Base-by-base conservation (phyloP, 2,113 vertebrate genomes). In the Ameiurus melas region DNA sequence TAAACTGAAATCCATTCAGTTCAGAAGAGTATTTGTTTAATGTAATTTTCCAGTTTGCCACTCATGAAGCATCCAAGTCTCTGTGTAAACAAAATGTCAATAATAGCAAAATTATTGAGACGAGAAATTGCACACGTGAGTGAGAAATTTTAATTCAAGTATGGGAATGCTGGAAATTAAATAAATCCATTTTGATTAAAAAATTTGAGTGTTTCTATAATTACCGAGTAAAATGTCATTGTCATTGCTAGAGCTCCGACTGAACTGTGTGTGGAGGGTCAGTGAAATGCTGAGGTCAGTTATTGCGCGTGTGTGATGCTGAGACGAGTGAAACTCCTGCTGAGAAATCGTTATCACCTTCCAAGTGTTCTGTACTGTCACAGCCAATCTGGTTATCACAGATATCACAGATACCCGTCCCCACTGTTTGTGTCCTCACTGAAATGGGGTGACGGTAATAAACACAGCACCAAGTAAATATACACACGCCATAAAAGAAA, bases 281-380 rank as follows among this genome's bases (percentile, higher is more conserved):
- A 80, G 78, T 64, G 88, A 58, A 89, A 73, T 87, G 89, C 73
- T 58, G 87, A 83, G 36, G 75, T 60, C 82, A 14, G 62, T 62
- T 53, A 79, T 22, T 43, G 68, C 53, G 79, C 14, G 30, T 39
- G 75, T 30, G 51, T 19, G 78, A 57, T 55, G 16, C 78, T 80
- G 36, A 30, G 85, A 36, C 30, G 30, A 39, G 82, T 86, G 73
- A 68, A 87, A 58, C 68, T 64, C 89, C 89, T 83, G 90, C 84
- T 89, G 89, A 60, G 86, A 85, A 71, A 89, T 90, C 87, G 89
- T 91, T 90, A 91, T 84, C 90, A 90, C 90, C 86, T 90, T 85
- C 83, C 77, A 75, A 84, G 83, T 87, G 86, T 85, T 89, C 86
- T 64, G 81, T 64, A 73, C 55, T 78, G 89, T 83, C 58, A 58